Percentiles rank a stretch among this genome's conserved stretches.
Conservation (phyloP, 2,888 invertebrate genomes). For the Eristalis tenax region DNA sequence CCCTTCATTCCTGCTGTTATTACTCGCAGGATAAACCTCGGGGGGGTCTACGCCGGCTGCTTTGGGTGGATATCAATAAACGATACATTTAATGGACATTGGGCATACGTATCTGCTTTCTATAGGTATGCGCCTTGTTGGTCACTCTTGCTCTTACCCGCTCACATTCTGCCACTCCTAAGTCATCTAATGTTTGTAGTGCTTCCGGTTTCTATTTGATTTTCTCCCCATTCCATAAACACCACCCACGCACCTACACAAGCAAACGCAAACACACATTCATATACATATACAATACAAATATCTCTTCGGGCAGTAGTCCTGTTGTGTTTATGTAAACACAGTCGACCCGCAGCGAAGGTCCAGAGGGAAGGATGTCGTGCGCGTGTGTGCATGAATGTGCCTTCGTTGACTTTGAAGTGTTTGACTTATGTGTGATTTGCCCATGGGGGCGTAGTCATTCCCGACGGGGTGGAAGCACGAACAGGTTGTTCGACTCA, state of each 20-base stretch:
- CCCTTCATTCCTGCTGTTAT: constrained; percentile 71
- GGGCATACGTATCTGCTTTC: constrained; percentile 52
- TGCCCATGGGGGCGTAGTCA: constrained; percentile 64
- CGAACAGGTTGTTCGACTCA: constrained; percentile 67
- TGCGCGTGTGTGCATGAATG: constrained; percentile 41
- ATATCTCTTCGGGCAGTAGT: constrained; percentile 43
- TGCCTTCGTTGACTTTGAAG: constrained; percentile 71
- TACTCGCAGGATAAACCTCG: constrained; percentile 72
- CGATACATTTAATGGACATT: constrained; percentile 73
- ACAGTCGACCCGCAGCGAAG: constrained; percentile 47
- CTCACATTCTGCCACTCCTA: constrained; percentile 26
- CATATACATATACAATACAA: not conserved
- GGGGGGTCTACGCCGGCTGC: constrained; percentile 62
- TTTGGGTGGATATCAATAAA: constrained; percentile 72
- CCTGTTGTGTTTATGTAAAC: constrained; percentile 70
- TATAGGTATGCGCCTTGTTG: constrained; percentile 34
- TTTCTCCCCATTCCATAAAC: constrained; percentile 37
- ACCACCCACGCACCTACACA: constrained; percentile 21
- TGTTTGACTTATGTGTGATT: constrained; percentile 72
- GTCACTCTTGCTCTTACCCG: constrained; percentile 32
- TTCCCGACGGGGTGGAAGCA: constrained; percentile 36
- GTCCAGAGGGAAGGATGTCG: constrained; percentile 31
- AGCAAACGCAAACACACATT: not conserved
- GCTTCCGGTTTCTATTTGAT: constrained; percentile 71
- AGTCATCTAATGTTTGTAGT: constrained; percentile 66